These are phyloP conservation scores for Xiphorhynchus erythropygius DNA, from an alignment of 2,797 vertebrate species.

Conservation along the genomic window DNA sequence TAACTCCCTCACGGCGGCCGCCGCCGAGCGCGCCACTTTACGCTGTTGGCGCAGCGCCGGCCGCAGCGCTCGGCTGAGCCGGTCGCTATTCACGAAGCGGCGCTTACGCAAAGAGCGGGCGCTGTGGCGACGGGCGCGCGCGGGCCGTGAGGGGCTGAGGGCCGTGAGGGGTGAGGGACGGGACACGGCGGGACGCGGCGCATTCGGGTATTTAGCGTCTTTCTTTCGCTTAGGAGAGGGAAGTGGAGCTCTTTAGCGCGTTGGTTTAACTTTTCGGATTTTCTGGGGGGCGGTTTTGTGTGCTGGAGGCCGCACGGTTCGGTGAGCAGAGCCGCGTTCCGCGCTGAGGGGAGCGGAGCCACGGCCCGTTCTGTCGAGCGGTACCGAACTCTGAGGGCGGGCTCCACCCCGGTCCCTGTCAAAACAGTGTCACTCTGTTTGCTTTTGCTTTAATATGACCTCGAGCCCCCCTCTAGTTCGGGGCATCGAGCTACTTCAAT, in stretches of 20 bases:
- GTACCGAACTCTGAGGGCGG: background rate
- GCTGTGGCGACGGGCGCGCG: background rate
- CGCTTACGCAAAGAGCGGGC: background rate
- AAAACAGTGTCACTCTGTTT: background rate
- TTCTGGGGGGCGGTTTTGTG: background rate
- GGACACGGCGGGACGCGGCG: background rate
- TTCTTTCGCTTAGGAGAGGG: background rate
- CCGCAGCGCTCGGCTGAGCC: fast-evolving
- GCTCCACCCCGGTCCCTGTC: background rate
- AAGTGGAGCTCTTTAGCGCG: background rate
- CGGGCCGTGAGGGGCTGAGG: background rate
- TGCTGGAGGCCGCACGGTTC: background rate
- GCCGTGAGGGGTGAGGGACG: background rate
- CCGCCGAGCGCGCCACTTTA: background rate
- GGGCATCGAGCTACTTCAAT: background rate
- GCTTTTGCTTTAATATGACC: background rate
- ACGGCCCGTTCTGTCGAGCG: fast-evolving
- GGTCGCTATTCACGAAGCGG: background rate
- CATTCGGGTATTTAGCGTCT: fast-evolving
- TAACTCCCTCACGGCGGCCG: fast-evolving
- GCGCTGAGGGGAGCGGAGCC: background rate
- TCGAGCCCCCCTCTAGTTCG: fast-evolving
- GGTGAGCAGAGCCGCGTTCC: background rate
- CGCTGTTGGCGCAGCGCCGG: background rate
- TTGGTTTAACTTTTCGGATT: background rate